A percentile compares a stretch with the other conserved stretches of the same genome.
Evolutionary conservation across 2,113 vertebrate species (phyloP).

Genomic region (Hippocampus mohnikei): DNA sequence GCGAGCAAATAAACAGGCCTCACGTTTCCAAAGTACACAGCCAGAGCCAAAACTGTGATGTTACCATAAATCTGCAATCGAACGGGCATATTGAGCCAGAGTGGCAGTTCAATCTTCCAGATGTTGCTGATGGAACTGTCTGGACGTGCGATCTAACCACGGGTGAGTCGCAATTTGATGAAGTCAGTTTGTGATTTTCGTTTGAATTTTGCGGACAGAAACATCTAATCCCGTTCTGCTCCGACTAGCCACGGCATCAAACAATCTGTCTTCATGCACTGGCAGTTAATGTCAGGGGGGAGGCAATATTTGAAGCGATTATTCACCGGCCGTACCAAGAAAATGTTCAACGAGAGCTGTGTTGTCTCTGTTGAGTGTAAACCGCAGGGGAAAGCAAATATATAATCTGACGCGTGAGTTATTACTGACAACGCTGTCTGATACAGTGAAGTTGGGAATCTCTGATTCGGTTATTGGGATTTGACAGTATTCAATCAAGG

Average conservation of each 20-base stretch:
- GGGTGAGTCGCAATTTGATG: conserved; percentile 49
- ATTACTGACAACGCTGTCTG: conserved; percentile 3
- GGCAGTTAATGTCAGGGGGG: neutral
- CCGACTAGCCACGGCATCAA: conserved; percentile 6
- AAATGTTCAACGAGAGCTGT: neutral
- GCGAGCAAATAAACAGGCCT: conserved; percentile 60
- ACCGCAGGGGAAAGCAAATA: conserved; percentile 19
- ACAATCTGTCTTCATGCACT: conserved; percentile 8
- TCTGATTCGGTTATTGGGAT: neutral
- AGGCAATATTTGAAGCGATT: conserved; percentile 6
- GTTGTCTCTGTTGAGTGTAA: conserved; percentile 7
- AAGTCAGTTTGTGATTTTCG: conserved; percentile 41
- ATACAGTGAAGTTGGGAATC: neutral
- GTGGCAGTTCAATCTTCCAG: conserved; percentile 55
- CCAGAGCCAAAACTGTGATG: conserved; percentile 53
- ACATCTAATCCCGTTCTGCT: conserved; percentile 20
- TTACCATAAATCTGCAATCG: conserved; percentile 66
- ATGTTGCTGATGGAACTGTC: conserved; percentile 55
- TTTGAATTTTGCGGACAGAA: conserved; percentile 28
- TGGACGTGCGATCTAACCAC: conserved; percentile 47
- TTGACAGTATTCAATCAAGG: neutral
- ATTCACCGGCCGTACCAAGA: neutral
- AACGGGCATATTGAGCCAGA: conserved; percentile 44
- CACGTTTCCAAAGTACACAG: conserved; percentile 31
- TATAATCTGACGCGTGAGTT: neutral